phyloP scores from a whole-genome alignment of 2,797 vertebrate species.

The Melanotaenia boesemani region DNA sequence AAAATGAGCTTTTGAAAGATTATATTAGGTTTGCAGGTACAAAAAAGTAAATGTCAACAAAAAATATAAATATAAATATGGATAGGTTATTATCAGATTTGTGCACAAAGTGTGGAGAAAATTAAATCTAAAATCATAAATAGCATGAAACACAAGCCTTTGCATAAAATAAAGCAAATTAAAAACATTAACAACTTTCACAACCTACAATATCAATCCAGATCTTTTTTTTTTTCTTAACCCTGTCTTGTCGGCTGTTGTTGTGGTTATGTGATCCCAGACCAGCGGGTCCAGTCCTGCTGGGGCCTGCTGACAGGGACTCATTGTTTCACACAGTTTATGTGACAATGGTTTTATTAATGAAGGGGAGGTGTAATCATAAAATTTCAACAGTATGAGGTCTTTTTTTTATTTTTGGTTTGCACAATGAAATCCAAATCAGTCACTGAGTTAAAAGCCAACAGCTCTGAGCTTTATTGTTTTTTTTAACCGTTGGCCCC shows the following conservation, averaged over 20 bases:
- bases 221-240: not conserved
- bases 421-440: conserved; percentile 18
- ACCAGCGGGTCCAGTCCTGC: conserved; percentile 37
- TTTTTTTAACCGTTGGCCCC: conserved; percentile 30
- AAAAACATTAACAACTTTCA: not conserved
- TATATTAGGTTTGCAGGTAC: too few relatives aligned
- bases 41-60: too few relatives aligned
- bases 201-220: conserved; percentile 2
- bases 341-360: conserved; percentile 51
- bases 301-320: conserved; percentile 42
- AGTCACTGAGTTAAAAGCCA: not conserved
- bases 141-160: not conserved
- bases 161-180: not conserved
- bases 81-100: too few relatives aligned
- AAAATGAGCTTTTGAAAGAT: too few relatives aligned
- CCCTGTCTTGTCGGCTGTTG: conserved; percentile 14
- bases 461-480: conserved; percentile 4
- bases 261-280: conserved; percentile 38
- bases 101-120: too few relatives aligned
- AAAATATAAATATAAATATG: too few relatives aligned
- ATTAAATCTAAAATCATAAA: too few relatives aligned
- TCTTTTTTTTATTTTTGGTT: not conserved
- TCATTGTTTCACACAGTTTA: conserved; percentile 50
- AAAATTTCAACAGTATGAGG: not conserved
- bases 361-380: conserved; percentile 5